Conservation (phyloP, 1,140 invertebrate genomes). For the Rhopalosiphum maidis region DNA sequence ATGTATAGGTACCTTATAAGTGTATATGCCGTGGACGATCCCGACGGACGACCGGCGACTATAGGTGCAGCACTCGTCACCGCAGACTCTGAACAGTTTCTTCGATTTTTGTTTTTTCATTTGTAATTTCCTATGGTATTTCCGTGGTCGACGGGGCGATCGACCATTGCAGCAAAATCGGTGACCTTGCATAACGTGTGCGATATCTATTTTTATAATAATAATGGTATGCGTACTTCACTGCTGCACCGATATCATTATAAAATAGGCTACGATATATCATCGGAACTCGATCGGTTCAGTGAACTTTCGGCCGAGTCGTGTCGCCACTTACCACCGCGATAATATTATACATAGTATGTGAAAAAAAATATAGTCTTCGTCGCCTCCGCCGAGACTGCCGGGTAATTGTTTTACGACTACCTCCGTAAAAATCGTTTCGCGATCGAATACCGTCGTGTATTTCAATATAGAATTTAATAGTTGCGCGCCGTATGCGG, state of each 20-base stretch:
- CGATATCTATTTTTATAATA: not conserved
- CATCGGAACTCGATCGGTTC: conserved; percentile 17
- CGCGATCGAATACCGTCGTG: not conserved
- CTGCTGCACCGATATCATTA: not conserved
- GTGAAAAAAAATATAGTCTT: not conserved
- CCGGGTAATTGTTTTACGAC: not conserved
- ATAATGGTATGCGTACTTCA: not conserved
- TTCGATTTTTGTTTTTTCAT: not conserved
- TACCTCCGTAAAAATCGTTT: not conserved
- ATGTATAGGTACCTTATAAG: not conserved
- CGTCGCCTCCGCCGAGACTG: not conserved
- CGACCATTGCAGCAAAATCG: not conserved
- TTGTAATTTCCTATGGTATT: not conserved
- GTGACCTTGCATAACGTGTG: not conserved
- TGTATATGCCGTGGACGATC: not conserved
- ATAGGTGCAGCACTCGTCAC: not conserved
- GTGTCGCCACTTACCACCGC: not conserved
- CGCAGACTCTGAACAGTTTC: not conserved
- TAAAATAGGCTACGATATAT: not conserved
- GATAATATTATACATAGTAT: not conserved
- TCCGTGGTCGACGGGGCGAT: not conserved
- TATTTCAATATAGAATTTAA: not conserved
- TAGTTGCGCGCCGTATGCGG: not conserved
- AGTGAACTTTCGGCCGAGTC: conserved; percentile 50
- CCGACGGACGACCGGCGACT: not conserved